A percentile compares a stretch with the other conserved stretches of the same genome.
phyloP scores from a whole-genome alignment of 1,140 invertebrate genomes.

The Anagrus nilaparvatae region DNA sequence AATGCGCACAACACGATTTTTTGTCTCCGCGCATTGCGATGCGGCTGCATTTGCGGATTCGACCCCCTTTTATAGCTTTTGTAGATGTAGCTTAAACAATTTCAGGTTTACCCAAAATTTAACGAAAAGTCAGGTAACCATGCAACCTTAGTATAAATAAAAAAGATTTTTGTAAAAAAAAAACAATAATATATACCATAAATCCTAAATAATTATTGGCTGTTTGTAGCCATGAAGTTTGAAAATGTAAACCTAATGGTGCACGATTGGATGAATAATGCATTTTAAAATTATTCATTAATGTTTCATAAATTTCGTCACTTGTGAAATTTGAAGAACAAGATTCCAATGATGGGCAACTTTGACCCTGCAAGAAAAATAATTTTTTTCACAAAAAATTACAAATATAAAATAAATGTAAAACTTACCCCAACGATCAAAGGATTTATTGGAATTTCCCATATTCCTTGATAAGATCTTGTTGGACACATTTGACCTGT shows the following conservation, averaged over 20 bases:
- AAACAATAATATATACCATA: slow-evolving; percentile 45
- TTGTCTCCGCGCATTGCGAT: too few relatives aligned
- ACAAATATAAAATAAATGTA: not conserved
- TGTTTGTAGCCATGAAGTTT: slow-evolving; percentile 68
- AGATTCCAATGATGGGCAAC: slow-evolving; percentile 62
- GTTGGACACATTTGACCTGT: slow-evolving; percentile 61
- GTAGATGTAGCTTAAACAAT: too few relatives aligned
- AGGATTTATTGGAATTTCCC: slow-evolving; percentile 77
- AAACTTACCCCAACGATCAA: slow-evolving; percentile 43
- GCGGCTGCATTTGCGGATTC: too few relatives aligned
- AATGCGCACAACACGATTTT: too few relatives aligned
- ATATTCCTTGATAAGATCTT: slow-evolving; percentile 62
- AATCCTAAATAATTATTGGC: slow-evolving; percentile 62
- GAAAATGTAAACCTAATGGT: slow-evolving; percentile 67
- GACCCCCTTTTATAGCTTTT: too few relatives aligned
- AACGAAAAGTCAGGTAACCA: too few relatives aligned
- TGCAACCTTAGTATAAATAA: too few relatives aligned
- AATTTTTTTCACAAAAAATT: not conserved
- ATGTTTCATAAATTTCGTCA: slow-evolving; percentile 61
- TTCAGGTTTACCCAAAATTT: too few relatives aligned
- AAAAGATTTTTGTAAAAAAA: too few relatives aligned
- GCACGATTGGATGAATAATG: slow-evolving; percentile 73
- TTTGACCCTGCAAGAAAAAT: slow-evolving; percentile 44
- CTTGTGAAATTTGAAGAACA: slow-evolving; percentile 55
- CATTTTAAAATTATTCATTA: slow-evolving; percentile 70